Percentiles rank a stretch among this genome's conserved stretches.
phyloP scores from a whole-genome alignment of 2,113 vertebrate species.

The Vulpes vulpes region DNA sequence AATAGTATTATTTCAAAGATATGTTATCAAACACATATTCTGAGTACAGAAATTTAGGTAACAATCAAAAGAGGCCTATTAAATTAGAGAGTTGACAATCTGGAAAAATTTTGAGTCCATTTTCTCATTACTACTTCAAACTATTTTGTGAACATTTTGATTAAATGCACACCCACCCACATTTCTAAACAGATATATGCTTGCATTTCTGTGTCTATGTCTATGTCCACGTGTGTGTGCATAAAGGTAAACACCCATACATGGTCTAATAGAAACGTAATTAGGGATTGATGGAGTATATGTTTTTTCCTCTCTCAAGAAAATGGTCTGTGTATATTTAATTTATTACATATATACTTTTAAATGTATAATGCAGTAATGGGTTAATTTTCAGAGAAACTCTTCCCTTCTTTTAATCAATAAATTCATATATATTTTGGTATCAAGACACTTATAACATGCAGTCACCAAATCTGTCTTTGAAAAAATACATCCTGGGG shows the following conservation, averaged over 20 bases:
- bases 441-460: conserved; percentile 52
- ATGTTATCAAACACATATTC: background rate
- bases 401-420: background rate
- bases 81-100: conserved; percentile 7
- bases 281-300: background rate
- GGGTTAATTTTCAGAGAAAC: background rate
- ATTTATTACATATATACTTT: background rate
- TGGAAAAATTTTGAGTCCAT: background rate
- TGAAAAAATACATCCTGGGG: background rate
- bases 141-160: background rate
- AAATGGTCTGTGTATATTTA: background rate
- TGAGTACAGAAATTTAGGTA: conserved; percentile 21
- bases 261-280: background rate
- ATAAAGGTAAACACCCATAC: background rate
- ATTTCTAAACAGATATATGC: background rate
- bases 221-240: background rate
- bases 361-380: background rate
- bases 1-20: conserved; percentile 53
- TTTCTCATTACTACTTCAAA: conserved; percentile 53
- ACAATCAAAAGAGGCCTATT: background rate
- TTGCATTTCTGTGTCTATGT: background rate
- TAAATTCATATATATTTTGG: conserved; percentile 9
- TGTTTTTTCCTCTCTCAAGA: background rate
- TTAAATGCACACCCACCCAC: background rate
- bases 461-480: background rate